Percentiles rank a stretch among this genome's conserved stretches.
Conservation (phyloP, 2,113 vertebrate genomes). For the Erythrocercus mccallii region DNA sequence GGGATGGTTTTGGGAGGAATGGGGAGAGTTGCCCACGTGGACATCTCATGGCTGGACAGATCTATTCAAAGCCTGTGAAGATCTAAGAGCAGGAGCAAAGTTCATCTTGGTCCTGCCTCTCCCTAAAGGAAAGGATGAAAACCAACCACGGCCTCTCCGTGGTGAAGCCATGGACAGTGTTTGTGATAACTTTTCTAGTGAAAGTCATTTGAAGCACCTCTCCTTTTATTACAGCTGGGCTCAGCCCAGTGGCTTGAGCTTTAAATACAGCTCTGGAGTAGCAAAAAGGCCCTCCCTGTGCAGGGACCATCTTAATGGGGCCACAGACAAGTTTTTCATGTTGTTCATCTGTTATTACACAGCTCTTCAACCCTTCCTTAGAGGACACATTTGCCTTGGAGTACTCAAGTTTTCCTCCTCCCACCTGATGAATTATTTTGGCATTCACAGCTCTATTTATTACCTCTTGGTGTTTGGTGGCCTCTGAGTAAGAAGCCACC, state of each 20-base stretch:
- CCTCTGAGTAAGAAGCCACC: background rate
- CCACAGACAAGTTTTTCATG: background rate
- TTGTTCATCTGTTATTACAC: background rate
- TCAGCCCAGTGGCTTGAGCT: background rate
- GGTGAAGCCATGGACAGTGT: background rate
- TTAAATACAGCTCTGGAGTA: background rate
- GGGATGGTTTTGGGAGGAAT: background rate
- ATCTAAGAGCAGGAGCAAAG: background rate
- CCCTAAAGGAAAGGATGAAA: background rate
- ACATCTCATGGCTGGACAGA: background rate
- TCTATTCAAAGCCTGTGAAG: background rate
- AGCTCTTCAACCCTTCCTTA: background rate
- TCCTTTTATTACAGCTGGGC: background rate
- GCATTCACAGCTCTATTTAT: background rate
- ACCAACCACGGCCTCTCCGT: rapidly evolving
- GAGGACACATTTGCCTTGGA: background rate
- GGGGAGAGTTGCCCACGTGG: background rate
- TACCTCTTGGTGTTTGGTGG: background rate
- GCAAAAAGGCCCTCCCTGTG: rapidly evolving
- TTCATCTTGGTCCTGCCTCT: background rate
- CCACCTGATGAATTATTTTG: background rate
- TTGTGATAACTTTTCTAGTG: background rate
- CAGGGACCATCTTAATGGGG: background rate
- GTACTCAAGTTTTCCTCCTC: background rate
- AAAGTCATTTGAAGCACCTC: background rate